A percentile compares a stretch with the other conserved stretches of the same genome.
Conservation (phyloP, 1,140 invertebrate genomes). For the Drosophila sturtevanti region DNA sequence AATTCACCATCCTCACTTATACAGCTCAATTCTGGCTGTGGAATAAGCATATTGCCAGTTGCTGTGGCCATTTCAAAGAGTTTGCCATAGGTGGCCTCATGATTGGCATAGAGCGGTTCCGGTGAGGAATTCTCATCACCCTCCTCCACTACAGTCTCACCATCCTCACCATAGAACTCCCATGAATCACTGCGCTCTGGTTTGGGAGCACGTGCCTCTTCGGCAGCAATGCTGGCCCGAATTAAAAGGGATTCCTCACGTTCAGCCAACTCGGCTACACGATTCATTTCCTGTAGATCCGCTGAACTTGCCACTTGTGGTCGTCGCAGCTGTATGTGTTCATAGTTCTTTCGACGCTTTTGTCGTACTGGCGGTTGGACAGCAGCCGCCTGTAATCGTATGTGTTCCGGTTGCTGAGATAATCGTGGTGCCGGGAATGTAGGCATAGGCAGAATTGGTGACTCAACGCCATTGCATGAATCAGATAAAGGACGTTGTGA, state of each 20-base stretch:
- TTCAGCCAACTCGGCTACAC: conserved; percentile 38
- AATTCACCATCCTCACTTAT: conserved; percentile 60
- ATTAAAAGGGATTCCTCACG: conserved; percentile 63
- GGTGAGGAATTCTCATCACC: conserved; percentile 38
- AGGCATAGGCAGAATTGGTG: conserved; percentile 66
- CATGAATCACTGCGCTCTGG: conserved; percentile 79
- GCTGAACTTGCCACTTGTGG: conserved; percentile 60
- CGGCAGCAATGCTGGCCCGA: conserved; percentile 49
- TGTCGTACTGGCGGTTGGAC: conserved; percentile 47
- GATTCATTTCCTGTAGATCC: conserved; percentile 64
- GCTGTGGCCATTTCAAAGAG: conserved; percentile 77
- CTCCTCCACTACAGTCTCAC: conserved; percentile 1
- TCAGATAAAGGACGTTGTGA: neutral
- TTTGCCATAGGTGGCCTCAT: conserved; percentile 75
- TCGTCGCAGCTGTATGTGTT: conserved; percentile 65
- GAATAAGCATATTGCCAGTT: conserved; percentile 46
- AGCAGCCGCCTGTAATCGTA: conserved; percentile 30
- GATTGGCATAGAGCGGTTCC: conserved; percentile 78
- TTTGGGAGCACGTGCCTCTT: conserved; percentile 57
- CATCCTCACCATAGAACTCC: conserved; percentile 64
- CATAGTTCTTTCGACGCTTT: conserved; percentile 75
- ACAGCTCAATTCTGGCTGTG: conserved; percentile 48
- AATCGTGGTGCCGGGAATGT: conserved; percentile 66
- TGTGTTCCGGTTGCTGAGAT: conserved; percentile 52
- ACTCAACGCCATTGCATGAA: conserved; percentile 34